Conservation (phyloP, 2,888 invertebrate genomes). For the Chaetogeoica ovagalla region DNA sequence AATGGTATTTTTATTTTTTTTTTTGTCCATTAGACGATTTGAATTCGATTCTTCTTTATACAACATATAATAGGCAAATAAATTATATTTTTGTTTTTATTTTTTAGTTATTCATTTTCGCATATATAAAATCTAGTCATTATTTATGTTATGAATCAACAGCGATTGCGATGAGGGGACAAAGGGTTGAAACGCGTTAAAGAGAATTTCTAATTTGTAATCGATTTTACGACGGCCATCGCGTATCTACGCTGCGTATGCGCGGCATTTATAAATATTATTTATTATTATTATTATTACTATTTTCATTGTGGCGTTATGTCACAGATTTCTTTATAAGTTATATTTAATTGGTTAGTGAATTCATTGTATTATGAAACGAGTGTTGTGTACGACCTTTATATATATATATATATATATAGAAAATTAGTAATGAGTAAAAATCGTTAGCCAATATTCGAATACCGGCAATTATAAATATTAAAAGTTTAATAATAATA, state of each 20-base stretch:
- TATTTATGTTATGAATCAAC: background rate
- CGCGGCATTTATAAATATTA: too few relatives aligned
- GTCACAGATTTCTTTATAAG: slow-evolving; percentile 16
- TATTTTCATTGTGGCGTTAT: background rate
- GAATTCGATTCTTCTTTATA: background rate
- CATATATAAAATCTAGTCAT: background rate
- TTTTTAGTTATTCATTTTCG: too few relatives aligned
- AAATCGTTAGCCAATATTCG: background rate
- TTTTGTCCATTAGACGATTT: background rate
- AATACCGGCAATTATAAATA: too few relatives aligned
- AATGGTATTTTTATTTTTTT: background rate
- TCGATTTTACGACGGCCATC: background rate
- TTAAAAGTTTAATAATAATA: too few relatives aligned
- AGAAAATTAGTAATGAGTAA: background rate
- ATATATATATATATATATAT: background rate
- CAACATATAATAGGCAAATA: background rate
- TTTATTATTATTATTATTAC: background rate
- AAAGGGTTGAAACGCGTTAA: background rate
- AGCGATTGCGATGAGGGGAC: background rate
- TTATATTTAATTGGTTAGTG: slow-evolving; percentile 9
- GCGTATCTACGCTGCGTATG: too few relatives aligned
- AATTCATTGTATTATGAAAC: background rate
- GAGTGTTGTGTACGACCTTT: background rate
- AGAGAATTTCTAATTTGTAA: slow-evolving; percentile 2
- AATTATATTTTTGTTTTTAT: background rate